Base-by-base conservation (phyloP, 2,888 invertebrate species). In the Diarsia dahlii region DNA sequence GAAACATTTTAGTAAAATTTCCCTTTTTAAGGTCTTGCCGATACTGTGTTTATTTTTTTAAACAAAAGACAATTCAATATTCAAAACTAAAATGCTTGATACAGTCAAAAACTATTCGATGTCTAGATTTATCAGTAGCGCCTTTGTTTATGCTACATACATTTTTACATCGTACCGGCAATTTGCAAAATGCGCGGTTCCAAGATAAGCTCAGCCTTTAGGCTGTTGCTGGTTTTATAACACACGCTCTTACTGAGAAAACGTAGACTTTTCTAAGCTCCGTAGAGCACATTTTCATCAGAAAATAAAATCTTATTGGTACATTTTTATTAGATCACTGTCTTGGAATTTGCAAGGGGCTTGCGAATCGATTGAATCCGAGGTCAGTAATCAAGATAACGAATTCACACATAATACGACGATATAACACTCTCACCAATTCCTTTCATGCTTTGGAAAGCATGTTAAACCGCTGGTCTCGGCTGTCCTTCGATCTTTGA, bases 181-280 rank as follows among this genome's bases (percentile, higher is more conserved):
- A 76, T 67, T 67, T 67, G 48, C 48, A 50, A 34, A 5, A 13
- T 10, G 13, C 28, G 39, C 45, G 13, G 48, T 77, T 58, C 67
- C 3, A 56, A 50, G 56, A 75, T 67, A 76, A 76, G 48, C 13
- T 65, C 13, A 65, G 39, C 28, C 34, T 66, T 13, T 13, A 46
- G 20, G 48, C 23, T 28, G n/a, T 58, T 15, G 13, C 28, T 76
- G 6, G 39, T 66, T 76, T 46, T 48, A 66, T 75, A 65, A 46
- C 46, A 66, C 15, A 48, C 13, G 10, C 15, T 58, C 2, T 76
- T 6, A 6, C n/a, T 66, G 15, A 75, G 48, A 50, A 28, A 76
- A 67, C 20, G 18, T 48, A 10, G 15, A 54, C 9, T 58, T 45
- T 67, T 58, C 12, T 15, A 46, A 50, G 50, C 8, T 74, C 13